Base-by-base conservation (phyloP, 2,797 vertebrate genomes). In the Eidolon dupreanum region DNA sequence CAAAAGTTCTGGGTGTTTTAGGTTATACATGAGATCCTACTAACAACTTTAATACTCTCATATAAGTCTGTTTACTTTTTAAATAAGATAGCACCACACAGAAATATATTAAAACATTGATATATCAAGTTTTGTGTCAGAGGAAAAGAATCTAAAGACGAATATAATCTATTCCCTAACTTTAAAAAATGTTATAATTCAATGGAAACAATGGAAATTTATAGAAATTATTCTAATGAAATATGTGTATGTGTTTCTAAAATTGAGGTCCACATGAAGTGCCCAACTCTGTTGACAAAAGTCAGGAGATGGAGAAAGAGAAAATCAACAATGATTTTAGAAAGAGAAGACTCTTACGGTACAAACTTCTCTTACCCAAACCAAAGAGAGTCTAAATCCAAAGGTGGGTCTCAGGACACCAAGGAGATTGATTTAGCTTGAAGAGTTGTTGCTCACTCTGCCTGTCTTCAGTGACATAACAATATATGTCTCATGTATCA, bases 321-420 rank as follows among this genome's bases (percentile, higher is more conserved):
- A 57, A 87, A 88, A 85, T 61, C 20, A 85, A 49, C 71, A 61
- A 91, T 49, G 6, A 61, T 46, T 84, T 95, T 81, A n/a, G 46
- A 43, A 83, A 89, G 12, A 65, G 6, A 15, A 46, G 36, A 85
- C n/a, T 38, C 28, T 68, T 53, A 26, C 0, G 51, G 11, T 66
- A 71, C 33, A 63, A 86, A 70, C 5, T 31, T 51, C 24, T 83
- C 12, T 90, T 36, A 51, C 9, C 55, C 2, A 63, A 61, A 81
- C 11, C 46, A 86, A 74, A 77, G 8, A 6, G 28, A 46, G 0
- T 87, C 4, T 26, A 65, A 46, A 26, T n/a, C 6, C 68, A 51
- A n/a, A 85, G 68, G 3, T 33, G 8, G 3, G 20, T 59, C 16
- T 43, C 31, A 38, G 41, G 59, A 88, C 53, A 66, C 28, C 49